Base-by-base conservation (phyloP, 2,888 invertebrate genomes). In the Phortica magna region DNA sequence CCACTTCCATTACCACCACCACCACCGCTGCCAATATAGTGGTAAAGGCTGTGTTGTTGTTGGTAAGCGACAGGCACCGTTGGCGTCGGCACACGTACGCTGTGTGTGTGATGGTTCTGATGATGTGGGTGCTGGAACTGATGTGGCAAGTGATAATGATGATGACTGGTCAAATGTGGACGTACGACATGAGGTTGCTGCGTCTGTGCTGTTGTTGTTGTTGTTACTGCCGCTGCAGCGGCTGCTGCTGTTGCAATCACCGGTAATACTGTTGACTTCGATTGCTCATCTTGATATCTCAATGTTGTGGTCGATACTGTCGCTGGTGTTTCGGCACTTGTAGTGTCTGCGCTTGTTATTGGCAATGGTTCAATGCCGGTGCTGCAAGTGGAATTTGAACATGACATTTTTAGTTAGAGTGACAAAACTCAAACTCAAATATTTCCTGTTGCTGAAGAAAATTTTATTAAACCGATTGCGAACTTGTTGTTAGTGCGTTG, bases 121-220 rank as follows among this genome's bases (percentile, higher is more conserved):
- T 90, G 90, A 72, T 90, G 90, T 57, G 90, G 90, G 85, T 91
- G 91, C 83, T 91, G 91, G 78, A 91, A 90, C 79, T 91, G 91
- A 75, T 91, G 91, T 67, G 91, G 91, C 84, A 91, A 81, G 80
- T 91, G 91, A 78, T 91, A 90, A 75, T 90, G 90, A 76, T 90
- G 90, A 68, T 90, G 90, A 71, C 90, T 91, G 83, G 89, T 90
- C 53, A 91, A 84, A 75, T 90, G 91, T 64, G 89, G 80, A 9
- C 90, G 83, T 57, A 79, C 78, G 75, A 82, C 80, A 42, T 84
- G 87, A 71, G 80, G 90, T 81, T 79, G 89, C 76, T 64, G 80
- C 76, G 41, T 82, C 80, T 19, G 82, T 12, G 22, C 71, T 55
- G 76, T n/a, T 14, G 74, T 42, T 42, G 31, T 75, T 9, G 19